Evolutionary conservation across 92 coral and sea anemone genomes (phyloP).

Genomic region (Porites lobata): DNA sequence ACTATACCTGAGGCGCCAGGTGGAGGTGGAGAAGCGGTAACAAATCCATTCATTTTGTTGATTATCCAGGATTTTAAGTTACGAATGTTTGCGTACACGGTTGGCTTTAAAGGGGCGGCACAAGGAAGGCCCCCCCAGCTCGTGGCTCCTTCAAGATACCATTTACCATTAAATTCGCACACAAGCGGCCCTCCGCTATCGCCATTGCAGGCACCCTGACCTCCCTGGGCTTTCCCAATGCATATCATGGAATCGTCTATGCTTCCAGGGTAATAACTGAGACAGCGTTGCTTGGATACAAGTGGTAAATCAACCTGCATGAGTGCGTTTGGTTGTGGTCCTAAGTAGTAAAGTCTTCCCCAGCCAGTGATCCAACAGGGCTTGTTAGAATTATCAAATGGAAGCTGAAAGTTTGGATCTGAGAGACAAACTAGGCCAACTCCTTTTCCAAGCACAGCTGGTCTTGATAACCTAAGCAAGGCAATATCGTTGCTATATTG

Average conservation of each 20-base stretch:
- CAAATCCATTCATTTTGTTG: not conserved
- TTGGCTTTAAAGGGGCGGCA: not conserved
- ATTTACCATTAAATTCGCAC: constrained; percentile 54
- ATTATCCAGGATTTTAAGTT: constrained; percentile 29
- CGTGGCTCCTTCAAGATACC: constrained; percentile 66
- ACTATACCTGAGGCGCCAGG: not conserved
- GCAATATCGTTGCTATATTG: constrained; percentile 22
- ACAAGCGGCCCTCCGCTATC: constrained; percentile 60
- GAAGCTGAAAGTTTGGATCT: constrained; percentile 13
- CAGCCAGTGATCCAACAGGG: constrained; percentile 42
- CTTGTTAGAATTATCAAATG: constrained; percentile 20
- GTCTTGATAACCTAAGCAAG: constrained; percentile 11
- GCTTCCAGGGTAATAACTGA: not conserved
- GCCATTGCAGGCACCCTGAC: constrained; percentile 11
- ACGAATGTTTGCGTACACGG: constrained; percentile 27
- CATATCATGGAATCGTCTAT: constrained; percentile 35
- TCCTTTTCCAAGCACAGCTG: constrained; percentile 25
- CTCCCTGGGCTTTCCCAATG: constrained; percentile 12
- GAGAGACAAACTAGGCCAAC: constrained; percentile 33
- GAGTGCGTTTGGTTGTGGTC: constrained; percentile 10
- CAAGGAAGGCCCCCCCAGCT: constrained; percentile 27
- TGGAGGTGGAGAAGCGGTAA: not conserved
- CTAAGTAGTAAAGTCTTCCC: constrained; percentile 17
- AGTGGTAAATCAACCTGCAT: constrained; percentile 21
- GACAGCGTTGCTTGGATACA: constrained; percentile 16